phyloP scores from a whole-genome alignment of 2,888 invertebrate species.

The Chorisops tibialis region DNA sequence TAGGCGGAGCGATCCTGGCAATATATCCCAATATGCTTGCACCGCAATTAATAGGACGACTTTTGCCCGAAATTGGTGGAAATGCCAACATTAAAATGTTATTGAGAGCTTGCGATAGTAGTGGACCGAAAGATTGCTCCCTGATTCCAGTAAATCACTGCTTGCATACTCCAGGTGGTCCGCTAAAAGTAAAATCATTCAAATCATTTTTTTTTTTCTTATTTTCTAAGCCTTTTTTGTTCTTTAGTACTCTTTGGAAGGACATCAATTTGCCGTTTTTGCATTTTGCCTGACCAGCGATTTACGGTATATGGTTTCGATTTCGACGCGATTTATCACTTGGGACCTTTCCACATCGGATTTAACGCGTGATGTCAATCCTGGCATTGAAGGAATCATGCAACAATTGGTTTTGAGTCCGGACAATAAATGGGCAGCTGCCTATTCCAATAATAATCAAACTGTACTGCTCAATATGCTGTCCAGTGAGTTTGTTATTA shows the following conservation, averaged over 20 bases:
- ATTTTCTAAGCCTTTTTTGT: not conserved
- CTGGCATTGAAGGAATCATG: slow-evolving; percentile 94
- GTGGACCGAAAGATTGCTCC: slow-evolving; percentile 86
- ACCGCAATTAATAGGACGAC: slow-evolving; percentile 86
- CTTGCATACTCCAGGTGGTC: slow-evolving; percentile 97
- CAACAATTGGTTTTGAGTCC: slow-evolving; percentile 88
- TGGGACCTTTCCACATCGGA: slow-evolving; percentile 97
- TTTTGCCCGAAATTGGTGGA: slow-evolving; percentile 84
- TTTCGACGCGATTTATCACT: slow-evolving; percentile 94
- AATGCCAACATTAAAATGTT: slow-evolving; percentile 82
- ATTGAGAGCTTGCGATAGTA: slow-evolving; percentile 84
- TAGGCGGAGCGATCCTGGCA: slow-evolving; percentile 91
- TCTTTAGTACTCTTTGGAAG: slow-evolving; percentile 86
- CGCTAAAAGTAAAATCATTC: slow-evolving; percentile 73
- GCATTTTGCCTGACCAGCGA: slow-evolving; percentile 87
- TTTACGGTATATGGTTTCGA: slow-evolving; percentile 89
- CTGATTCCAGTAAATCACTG: slow-evolving; percentile 92
- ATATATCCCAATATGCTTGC: slow-evolving; percentile 94
- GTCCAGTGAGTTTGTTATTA: slow-evolving; percentile 86
- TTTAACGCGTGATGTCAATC: slow-evolving; percentile 87
- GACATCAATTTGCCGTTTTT: slow-evolving; percentile 96
- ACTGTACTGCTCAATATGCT: slow-evolving; percentile 87
- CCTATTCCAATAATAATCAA: slow-evolving; percentile 95
- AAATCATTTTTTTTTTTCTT: not conserved
- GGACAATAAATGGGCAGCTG: slow-evolving; percentile 94